Percentiles rank a stretch among this genome's conserved stretches.
phyloP scores from a whole-genome alignment of 2,888 invertebrate genomes.

The Caradrina clavipalpis region DNA sequence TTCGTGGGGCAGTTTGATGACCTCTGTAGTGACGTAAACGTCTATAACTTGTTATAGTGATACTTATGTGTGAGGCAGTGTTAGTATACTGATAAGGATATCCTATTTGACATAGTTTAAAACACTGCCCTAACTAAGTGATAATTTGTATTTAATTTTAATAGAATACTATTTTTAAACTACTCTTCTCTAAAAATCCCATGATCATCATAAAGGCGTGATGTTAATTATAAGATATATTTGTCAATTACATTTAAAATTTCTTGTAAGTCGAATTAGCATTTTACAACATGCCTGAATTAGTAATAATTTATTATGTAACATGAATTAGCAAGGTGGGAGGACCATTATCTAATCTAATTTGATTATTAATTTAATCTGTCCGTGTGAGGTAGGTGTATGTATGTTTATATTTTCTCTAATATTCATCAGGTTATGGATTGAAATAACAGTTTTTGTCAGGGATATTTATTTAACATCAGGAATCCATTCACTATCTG shows the following conservation, averaged over 20 bases:
- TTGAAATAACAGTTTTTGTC: conserved; percentile 24
- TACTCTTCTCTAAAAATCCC: not conserved
- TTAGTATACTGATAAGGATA: conserved; percentile 42
- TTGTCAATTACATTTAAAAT: conserved; percentile 8
- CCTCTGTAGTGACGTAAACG: conserved; percentile 34
- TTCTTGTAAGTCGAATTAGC: conserved; percentile 27
- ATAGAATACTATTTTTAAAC: not conserved
- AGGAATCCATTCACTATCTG: conserved; percentile 70
- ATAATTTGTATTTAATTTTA: conserved; percentile 4
- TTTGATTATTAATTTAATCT: conserved; percentile 26
- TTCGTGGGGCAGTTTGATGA: conserved; percentile 30
- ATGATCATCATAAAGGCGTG: not conserved
- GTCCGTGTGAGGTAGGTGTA: conserved; percentile 1
- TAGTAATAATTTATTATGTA: conserved; percentile 16
- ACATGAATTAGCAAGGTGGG: conserved; percentile 19
- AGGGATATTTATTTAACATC: conserved; percentile 78
- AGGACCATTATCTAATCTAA: conserved; percentile 45
- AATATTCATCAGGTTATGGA: conserved; percentile 16
- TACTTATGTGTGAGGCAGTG: conserved; percentile 11
- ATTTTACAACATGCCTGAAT: conserved; percentile 19
- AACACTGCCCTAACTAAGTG: not conserved
- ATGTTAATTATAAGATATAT: conserved; percentile 18
- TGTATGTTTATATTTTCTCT: conserved; percentile 19
- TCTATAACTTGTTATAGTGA: not conserved
- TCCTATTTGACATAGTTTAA: conserved; percentile 7